Conservation (phyloP, 2,113 vertebrate species). For the Mastomys natalensis region DNA sequence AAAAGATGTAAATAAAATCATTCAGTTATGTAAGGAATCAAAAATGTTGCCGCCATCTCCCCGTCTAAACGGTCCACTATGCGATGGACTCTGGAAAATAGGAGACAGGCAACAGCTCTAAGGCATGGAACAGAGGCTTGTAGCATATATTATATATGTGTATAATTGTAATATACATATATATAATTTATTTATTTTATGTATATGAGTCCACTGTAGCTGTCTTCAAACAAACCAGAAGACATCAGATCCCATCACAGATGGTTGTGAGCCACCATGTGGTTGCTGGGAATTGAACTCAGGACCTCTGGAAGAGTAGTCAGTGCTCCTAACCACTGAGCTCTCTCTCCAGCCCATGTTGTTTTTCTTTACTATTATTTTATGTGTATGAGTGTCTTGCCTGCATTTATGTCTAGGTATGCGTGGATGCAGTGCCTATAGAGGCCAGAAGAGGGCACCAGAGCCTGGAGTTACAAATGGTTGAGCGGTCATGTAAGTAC, state of each 20-base stretch:
- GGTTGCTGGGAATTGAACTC: too few relatives aligned
- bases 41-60: neutral
- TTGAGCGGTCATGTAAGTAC: neutral
- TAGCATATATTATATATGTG: too few relatives aligned
- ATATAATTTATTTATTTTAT: too few relatives aligned
- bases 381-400: neutral
- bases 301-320: too few relatives aligned
- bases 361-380: neutral
- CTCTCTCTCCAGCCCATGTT: neutral
- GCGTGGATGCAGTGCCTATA: neutral
- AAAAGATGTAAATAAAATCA: neutral
- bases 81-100: neutral
- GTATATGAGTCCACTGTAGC: too few relatives aligned
- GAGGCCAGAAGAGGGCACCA: neutral
- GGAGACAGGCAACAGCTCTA: neutral
- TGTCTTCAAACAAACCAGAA: too few relatives aligned
- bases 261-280: too few relatives aligned
- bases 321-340: too few relatives aligned
- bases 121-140: neutral
- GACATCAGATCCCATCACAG: too few relatives aligned
- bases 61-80: neutral
- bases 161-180: too few relatives aligned
- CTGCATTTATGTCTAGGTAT: neutral
- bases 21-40: neutral
- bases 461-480: neutral